Base-by-base conservation (phyloP, 35 echinoderm and acorn worm species). In the Anneissia japonica region DNA sequence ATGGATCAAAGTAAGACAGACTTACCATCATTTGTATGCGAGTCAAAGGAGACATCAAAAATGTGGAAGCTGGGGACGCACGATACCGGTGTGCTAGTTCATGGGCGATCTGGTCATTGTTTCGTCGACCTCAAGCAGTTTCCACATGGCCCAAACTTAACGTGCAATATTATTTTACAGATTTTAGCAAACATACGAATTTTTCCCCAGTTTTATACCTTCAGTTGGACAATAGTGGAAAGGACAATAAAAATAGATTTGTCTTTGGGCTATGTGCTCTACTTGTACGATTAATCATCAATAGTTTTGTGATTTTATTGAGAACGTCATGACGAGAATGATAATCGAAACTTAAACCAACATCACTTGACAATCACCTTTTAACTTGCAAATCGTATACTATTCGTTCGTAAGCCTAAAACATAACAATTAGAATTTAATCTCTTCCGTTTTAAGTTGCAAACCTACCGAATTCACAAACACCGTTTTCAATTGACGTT, bases 171-270 rank as follows among this genome's bases (percentile, higher is more conserved):
- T 31, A 19, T 87, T 32, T 36, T 87, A 0, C 38, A 37, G 46
- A 82, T 74, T 3, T 39, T 91, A 23, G 3, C 77, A 77, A 23
- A 82, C 55, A 46, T 91, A 83, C 33, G 35, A n/a, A 34, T 3
- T 23, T 10, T 35, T 13, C 32, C 87, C 55, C 75, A 82, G 33
- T 74, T 0, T 46, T 79, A 23, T 90, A 84, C 29, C 38, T 90
- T 0, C 88, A 90, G 41, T 83, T 90, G 72, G 88, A 90, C 34
- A 90, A 84, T 46, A 76, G 81, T 45, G 73, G 34, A 0, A 74
- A 81, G 32, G 81, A 90, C 23, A 90, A 90, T 45, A 90, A 90
- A 74, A 90, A 90, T 38, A 82, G 83, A 73, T 90, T 26, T 34
- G 11, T 90, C 34, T 39, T 90, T 36, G 82, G 4, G 0, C 40